These are phyloP conservation scores for Ursus arctos DNA, from an alignment of 2,113 vertebrate species.

Conservation along the genomic window DNA sequence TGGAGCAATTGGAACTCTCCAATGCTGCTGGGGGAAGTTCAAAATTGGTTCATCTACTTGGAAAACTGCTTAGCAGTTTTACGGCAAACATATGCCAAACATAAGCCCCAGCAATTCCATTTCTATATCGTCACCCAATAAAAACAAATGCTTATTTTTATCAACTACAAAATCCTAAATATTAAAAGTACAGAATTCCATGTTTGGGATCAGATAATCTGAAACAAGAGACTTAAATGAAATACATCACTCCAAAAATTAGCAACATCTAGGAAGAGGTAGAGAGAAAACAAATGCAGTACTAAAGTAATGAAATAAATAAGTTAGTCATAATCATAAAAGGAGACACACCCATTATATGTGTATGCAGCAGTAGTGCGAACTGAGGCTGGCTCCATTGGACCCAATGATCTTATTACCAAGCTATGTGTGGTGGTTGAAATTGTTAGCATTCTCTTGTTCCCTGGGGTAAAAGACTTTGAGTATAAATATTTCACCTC, in stretches of 20 bases:
- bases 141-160: conserved; percentile 22
- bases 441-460: conserved; percentile 38
- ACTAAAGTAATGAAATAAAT: neutral
- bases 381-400: neutral
- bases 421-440: conserved; percentile 30
- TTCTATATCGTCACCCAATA: conserved; percentile 12
- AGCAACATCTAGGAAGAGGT: neutral
- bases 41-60: neutral
- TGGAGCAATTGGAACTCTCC: neutral
- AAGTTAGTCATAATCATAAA: neutral
- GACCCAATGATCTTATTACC: neutral
- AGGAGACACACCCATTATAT: neutral
- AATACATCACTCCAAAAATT: neutral
- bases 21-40: neutral
- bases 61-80: conserved; percentile 8
- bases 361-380: neutral
- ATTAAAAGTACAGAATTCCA: neutral
- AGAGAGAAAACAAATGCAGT: neutral
- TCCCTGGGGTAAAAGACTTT: conserved; percentile 4
- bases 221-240: conserved; percentile 13
- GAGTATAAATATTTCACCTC: conserved; percentile 56
- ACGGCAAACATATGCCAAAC: neutral
- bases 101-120: conserved; percentile 48
- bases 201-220: neutral
- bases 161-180: neutral